A percentile compares a stretch with the other conserved stretches of the same genome.
phyloP scores from a whole-genome alignment of 2,888 invertebrate genomes.

The Spilosoma lubricipeda region DNA sequence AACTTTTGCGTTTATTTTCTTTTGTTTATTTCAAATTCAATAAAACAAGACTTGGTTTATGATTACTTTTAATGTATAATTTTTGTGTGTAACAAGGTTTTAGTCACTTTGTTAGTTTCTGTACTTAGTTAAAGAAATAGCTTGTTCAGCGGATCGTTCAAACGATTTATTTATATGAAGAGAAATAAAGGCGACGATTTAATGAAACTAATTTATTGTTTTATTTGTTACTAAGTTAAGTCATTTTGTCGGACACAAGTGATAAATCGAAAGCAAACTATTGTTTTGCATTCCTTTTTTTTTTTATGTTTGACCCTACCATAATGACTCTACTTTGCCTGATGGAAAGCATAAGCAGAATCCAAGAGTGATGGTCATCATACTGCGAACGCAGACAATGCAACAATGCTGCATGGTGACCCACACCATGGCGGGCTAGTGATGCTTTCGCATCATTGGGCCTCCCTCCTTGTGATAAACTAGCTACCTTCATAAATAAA shows the following conservation, averaged over 20 bases:
- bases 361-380: too few relatives aligned
- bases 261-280: neutral
- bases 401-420: too few relatives aligned
- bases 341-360: too few relatives aligned
- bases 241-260: neutral
- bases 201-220: conserved; percentile 67
- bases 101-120: conserved; percentile 77
- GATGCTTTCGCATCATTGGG: too few relatives aligned
- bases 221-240: conserved; percentile 49
- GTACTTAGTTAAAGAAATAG: conserved; percentile 71
- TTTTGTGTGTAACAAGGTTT: conserved; percentile 62
- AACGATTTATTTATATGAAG: conserved; percentile 79
- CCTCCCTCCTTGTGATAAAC: too few relatives aligned
- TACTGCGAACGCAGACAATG: too few relatives aligned
- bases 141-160: conserved; percentile 68
- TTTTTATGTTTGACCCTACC: too few relatives aligned
- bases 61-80: conserved; percentile 60
- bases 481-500: too few relatives aligned
- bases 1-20: conserved; percentile 7
- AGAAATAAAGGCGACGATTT: conserved; percentile 79
- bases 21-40: conserved; percentile 16
- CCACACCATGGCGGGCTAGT: too few relatives aligned
- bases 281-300: too few relatives aligned
- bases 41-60: conserved; percentile 48
- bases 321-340: too few relatives aligned